phyloP scores from a whole-genome alignment of 1,140 invertebrate genomes.

The Campoletis sonorensis region DNA sequence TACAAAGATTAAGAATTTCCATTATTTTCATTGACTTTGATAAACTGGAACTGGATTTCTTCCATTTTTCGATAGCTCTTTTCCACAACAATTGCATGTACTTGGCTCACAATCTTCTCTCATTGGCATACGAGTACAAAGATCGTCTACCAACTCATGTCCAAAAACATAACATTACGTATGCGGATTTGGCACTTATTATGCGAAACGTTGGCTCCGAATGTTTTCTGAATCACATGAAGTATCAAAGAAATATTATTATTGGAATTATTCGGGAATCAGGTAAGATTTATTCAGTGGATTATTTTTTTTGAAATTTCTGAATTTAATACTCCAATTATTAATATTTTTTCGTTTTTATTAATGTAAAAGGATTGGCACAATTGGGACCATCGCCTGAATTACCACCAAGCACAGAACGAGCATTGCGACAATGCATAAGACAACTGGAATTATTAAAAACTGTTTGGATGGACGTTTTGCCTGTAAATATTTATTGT shows the following conservation, averaged over 20 bases:
- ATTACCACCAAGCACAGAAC: conserved; percentile 82
- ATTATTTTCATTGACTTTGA: background rate
- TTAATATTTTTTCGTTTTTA: background rate
- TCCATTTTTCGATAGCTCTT: conserved; percentile 78
- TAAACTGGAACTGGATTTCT: background rate
- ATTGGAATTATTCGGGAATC: conserved; percentile 84
- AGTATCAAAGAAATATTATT: conserved; percentile 84
- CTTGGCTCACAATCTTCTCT: conserved; percentile 85
- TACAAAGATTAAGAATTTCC: too few relatives aligned
- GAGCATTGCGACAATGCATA: conserved; percentile 87
- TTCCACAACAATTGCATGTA: conserved; percentile 97
- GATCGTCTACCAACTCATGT: conserved; percentile 73
- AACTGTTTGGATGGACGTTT: conserved; percentile 89
- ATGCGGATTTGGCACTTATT: conserved; percentile 77
- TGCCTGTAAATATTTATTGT: conserved; percentile 83
- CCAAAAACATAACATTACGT: conserved; percentile 75
- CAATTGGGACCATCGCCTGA: conserved; percentile 75
- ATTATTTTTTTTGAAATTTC: background rate
- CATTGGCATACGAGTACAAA: conserved; percentile 79
- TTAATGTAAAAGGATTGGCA: conserved; percentile 78
- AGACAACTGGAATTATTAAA: conserved; percentile 89
- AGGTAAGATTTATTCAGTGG: conserved; percentile 71
- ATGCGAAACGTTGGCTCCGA: conserved; percentile 82
- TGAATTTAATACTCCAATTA: background rate
- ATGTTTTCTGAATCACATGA: conserved; percentile 84